phyloP scores from a whole-genome alignment of 2,888 invertebrate genomes.

The Cyaniris semiargus region DNA sequence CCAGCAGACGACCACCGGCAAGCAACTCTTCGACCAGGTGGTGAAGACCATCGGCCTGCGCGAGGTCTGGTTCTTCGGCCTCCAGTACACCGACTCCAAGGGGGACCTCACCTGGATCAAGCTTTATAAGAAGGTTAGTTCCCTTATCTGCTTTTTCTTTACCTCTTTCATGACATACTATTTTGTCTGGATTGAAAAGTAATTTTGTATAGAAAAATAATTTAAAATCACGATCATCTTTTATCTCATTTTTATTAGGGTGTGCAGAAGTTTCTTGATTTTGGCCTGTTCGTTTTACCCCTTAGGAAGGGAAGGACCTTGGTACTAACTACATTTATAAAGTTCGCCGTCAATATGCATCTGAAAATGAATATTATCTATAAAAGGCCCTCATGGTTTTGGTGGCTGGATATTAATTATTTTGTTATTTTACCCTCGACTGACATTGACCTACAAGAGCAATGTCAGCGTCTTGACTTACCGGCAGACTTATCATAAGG shows the following conservation, averaged over 20 bases:
- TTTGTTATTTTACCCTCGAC: conserved; percentile 36
- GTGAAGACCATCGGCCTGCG: conserved; percentile 99
- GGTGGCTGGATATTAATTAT: conserved; percentile 13
- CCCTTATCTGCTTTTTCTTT: neutral
- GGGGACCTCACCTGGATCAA: conserved; percentile 99
- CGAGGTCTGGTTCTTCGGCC: conserved; percentile 99
- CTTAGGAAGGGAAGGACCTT: too few relatives aligned
- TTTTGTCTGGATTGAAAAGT: neutral
- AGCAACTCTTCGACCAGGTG: conserved; percentile 99
- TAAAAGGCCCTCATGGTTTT: neutral
- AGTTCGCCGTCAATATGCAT: neutral
- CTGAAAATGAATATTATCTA: neutral
- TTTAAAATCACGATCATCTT: neutral
- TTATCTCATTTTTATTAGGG: neutral
- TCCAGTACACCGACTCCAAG: conserved; percentile 99
- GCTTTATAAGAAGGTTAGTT: conserved; percentile 97
- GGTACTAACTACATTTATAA: neutral
- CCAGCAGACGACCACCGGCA: conserved; percentile 99
- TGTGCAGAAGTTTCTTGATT: too few relatives aligned
- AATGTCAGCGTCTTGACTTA: conserved; percentile 56
- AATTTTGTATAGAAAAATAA: neutral
- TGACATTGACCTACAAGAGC: conserved; percentile 69
- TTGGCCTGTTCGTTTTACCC: too few relatives aligned
- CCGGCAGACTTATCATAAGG: conserved; percentile 37
- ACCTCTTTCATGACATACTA: neutral